Conservation (phyloP, 2,797 vertebrate genomes). For the Girardinus metallicus region DNA sequence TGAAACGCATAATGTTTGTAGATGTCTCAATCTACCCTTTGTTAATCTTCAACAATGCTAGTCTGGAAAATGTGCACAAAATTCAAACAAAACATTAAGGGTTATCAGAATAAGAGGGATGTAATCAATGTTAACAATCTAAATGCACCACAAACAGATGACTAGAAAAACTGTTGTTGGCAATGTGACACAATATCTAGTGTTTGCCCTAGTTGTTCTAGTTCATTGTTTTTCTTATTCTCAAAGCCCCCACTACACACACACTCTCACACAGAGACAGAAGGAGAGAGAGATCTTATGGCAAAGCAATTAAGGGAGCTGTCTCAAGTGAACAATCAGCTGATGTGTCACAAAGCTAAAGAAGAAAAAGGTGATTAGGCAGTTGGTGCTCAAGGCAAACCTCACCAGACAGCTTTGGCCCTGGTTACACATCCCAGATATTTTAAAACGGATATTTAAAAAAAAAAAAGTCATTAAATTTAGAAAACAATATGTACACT, state of each 20-base stretch:
- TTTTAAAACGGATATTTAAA: neutral
- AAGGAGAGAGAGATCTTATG: neutral
- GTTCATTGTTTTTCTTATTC: neutral
- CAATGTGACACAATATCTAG: neutral
- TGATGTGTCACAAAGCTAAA: neutral
- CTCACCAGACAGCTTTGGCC: neutral
- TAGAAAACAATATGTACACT: neutral
- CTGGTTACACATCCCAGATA: neutral
- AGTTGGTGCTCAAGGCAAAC: neutral
- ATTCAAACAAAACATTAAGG: neutral
- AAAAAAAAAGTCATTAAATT: neutral
- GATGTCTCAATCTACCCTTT: neutral
- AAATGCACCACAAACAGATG: neutral
- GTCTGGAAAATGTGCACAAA: neutral
- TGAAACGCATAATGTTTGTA: neutral
- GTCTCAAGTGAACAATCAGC: neutral
- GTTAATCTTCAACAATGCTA: neutral
- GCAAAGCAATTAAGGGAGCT: neutral
- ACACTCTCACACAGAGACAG: neutral
- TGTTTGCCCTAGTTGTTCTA: neutral
- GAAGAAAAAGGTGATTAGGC: neutral
- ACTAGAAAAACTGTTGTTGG: neutral
- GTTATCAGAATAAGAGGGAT: neutral
- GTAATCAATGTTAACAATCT: neutral
- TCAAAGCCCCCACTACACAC: neutral